Conservation (phyloP, 2,888 invertebrate species). For the Pyrgus malvae region DNA sequence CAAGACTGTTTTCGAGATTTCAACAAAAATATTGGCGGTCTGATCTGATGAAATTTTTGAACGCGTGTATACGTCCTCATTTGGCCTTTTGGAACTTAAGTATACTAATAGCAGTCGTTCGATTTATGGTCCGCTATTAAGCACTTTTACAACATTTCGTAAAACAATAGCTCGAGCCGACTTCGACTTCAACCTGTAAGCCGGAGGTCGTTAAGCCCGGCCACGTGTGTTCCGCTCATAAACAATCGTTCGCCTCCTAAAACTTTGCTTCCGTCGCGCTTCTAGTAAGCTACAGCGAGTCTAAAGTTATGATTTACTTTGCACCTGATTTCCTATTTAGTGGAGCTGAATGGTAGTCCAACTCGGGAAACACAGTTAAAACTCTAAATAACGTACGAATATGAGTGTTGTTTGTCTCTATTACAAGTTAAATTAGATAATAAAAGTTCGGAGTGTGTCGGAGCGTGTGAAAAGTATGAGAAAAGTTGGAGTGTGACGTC, state of each 20-base stretch:
- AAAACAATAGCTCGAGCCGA: not conserved
- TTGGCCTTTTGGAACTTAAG: not conserved
- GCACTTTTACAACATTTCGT: not conserved
- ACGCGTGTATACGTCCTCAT: not conserved
- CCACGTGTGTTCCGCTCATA: conserved; percentile 22
- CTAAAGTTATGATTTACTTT: conserved; percentile 8
- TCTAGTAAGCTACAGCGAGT: not conserved
- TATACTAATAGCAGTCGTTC: too few species aligned
- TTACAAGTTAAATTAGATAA: not conserved
- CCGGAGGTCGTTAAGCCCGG: conserved; percentile 7
- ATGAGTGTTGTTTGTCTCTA: not conserved
- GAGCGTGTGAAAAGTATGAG: not conserved
- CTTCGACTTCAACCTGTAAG: conserved; percentile 14
- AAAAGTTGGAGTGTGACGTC: conserved; percentile 1
- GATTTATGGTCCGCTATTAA: not conserved
- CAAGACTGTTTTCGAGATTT: not conserved
- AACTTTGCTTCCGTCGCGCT: conserved; percentile 2
- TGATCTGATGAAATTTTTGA: not conserved
- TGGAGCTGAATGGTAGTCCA: not conserved
- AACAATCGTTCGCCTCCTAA: conserved; percentile 8
- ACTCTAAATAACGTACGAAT: not conserved
- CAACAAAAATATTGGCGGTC: not conserved
- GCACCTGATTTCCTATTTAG: not conserved
- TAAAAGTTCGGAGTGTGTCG: not conserved
- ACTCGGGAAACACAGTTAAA: not conserved